Conservation (phyloP, 2,797 vertebrate genomes). For the Spea hammondii region DNA sequence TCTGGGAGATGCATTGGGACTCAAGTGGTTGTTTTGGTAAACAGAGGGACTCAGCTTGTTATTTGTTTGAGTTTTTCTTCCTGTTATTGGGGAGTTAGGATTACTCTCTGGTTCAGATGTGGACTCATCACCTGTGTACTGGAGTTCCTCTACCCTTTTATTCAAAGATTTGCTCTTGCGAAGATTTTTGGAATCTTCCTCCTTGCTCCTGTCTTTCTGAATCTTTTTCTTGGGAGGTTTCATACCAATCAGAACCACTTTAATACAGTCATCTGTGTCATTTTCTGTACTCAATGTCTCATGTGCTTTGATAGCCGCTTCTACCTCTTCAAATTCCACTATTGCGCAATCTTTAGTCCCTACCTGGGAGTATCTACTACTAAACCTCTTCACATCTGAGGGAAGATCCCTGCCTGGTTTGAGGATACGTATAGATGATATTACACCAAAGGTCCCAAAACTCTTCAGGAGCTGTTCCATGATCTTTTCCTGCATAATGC, state of each 20-base stretch:
- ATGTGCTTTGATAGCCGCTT: conserved; percentile 86
- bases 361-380: conserved; percentile 84
- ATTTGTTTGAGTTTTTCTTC: conserved; percentile 71
- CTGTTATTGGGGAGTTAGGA: conserved; percentile 82
- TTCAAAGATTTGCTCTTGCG: conserved; percentile 78
- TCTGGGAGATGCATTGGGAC: conserved; percentile 86
- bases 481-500: conserved; percentile 82
- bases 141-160: conserved; percentile 89
- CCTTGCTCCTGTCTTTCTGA: conserved; percentile 76
- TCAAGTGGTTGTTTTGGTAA: conserved; percentile 84
- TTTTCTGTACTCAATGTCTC: conserved; percentile 74
- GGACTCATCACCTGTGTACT: conserved; percentile 88
- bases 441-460: conserved; percentile 84
- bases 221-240: conserved; percentile 96
- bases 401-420: conserved; percentile 91
- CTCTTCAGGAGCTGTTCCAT: conserved; percentile 90
- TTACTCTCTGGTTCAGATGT: conserved; percentile 94
- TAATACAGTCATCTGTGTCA: conserved; percentile 67
- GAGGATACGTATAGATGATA: conserved; percentile 88
- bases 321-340: conserved; percentile 94
- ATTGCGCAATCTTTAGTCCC: conserved; percentile 89
- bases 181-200: conserved; percentile 72
- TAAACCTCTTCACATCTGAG: conserved; percentile 85
- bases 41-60: conserved; percentile 83
- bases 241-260: conserved; percentile 86